phyloP scores from a whole-genome alignment of 2,888 invertebrate species.

The Leptinotarsa rubiginosa region DNA sequence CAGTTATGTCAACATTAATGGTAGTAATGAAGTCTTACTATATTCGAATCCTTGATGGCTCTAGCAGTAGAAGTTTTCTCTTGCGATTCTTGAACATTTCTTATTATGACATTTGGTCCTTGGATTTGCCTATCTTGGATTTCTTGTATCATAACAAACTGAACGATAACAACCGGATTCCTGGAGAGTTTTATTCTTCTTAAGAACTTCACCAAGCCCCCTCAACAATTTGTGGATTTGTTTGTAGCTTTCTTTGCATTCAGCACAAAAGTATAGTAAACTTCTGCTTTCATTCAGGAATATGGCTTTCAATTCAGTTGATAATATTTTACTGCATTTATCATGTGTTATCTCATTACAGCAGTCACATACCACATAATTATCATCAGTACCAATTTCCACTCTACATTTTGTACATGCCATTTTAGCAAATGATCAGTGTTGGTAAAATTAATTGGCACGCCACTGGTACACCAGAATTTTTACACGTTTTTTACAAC shows the following conservation, averaged over 20 bases:
- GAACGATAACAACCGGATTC: constrained; percentile 17
- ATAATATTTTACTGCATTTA: neutral
- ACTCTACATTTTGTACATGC: neutral
- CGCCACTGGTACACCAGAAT: neutral
- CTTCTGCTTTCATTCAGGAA: constrained; percentile 15
- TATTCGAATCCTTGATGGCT: constrained; percentile 8
- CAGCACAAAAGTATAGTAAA: constrained; percentile 17
- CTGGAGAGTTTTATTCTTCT: constrained; percentile 24
- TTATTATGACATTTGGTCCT: constrained; percentile 7
- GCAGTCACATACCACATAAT: neutral
- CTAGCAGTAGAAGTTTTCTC: constrained; percentile 18
- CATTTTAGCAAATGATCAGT: neutral
- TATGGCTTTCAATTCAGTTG: neutral
- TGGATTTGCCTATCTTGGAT: constrained; percentile 18
- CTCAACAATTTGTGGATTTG: constrained; percentile 20
- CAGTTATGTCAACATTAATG: constrained; percentile 13
- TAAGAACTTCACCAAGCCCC: neutral
- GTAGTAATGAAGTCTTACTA: constrained; percentile 15
- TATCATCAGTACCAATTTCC: neutral
- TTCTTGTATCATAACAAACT: constrained; percentile 19
- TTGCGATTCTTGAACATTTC: constrained; percentile 15
- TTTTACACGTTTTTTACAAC: neutral
- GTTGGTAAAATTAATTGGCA: neutral
- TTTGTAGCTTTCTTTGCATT: constrained; percentile 21
- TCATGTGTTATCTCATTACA: neutral